Evolutionary conservation across 35 echinoderm and acorn worm species (phyloP), one percentile per base, ranked within the genome.

Genomic region (Apostichopus parvimensis): DNA sequence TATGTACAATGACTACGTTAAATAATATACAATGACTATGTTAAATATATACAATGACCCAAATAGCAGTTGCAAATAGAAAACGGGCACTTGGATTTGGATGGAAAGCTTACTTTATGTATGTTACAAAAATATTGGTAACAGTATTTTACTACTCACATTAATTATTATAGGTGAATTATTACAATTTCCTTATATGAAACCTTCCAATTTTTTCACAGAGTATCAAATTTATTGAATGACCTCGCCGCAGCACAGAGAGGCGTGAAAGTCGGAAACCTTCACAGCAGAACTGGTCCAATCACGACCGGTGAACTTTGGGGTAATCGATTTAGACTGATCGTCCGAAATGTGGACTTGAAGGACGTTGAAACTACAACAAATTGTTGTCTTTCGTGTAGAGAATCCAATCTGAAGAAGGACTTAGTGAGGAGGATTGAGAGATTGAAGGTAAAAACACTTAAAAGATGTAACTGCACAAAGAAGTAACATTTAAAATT

Each of bases 251-350:
- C 17, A 58, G 55, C 65, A 92, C 34, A 92, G 93, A 34, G 28
- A 70, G 54, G 66, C 93, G 11, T 95, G 53, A 62, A 70, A 66
- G 66, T 95, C 4, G 87, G 94, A n/a, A 91, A 90, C 59, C 8
- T 95, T 54, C 87, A 87, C 5, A 54, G 78, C 18, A 64, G 66
- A 25, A 56, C 55, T 57, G 70, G 56, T 59, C 78, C 94, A 52
- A 86, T 95, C 54, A 62, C 80, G 28, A 9, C 13, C 4, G 94
- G 91, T 53, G 77, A 95, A 79, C 92, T 95, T 18, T 87, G 87
- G 68, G 94, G 94, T 14, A 95, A 95, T 91, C 86, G 78, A 17
- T 95, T 95, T 85, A 80, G 86, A 6, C 90, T 95, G 15, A 82
- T 88, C 2, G 14, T 95, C 1, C 24, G 87, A 88, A 87, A 91